phyloP scores from a whole-genome alignment of 2,113 vertebrate species.

The Charina bottae region DNA sequence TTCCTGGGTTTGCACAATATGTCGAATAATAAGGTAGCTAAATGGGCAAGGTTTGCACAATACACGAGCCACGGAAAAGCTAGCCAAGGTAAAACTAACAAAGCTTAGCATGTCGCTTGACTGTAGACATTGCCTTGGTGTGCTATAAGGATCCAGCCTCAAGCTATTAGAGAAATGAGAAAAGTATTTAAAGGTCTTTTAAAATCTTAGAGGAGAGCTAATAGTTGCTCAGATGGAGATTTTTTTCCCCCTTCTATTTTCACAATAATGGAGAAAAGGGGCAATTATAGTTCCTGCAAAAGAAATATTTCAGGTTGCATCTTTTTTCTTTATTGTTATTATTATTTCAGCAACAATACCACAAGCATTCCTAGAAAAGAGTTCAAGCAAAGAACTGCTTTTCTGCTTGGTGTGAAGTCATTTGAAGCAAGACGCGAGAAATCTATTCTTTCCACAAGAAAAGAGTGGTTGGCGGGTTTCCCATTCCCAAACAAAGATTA shows the following conservation, averaged over 20 bases:
- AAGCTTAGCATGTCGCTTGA: neutral
- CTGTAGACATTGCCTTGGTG: neutral
- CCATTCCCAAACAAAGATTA: slow-evolving; percentile 62
- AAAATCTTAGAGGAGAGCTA: neutral
- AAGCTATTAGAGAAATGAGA: neutral
- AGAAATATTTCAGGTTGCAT: slow-evolving; percentile 40
- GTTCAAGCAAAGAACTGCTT: slow-evolving; percentile 70
- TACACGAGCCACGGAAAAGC: neutral
- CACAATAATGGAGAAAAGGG: slow-evolving; percentile 23
- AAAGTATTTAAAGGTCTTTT: neutral
- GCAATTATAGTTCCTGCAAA: slow-evolving; percentile 20
- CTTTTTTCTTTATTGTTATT: neutral
- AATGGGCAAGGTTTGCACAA: neutral
- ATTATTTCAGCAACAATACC: slow-evolving; percentile 47
- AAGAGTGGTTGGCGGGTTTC: slow-evolving; percentile 61
- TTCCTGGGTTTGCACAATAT: neutral
- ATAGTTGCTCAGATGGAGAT: neutral
- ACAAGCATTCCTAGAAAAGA: slow-evolving; percentile 60
- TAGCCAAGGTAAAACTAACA: neutral
- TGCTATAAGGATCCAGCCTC: neutral
- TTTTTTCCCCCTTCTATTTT: neutral
- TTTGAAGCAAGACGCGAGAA: slow-evolving; percentile 69
- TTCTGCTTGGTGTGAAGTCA: slow-evolving; percentile 68
- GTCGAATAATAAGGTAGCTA: neutral
- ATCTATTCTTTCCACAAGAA: slow-evolving; percentile 65